Conservation (phyloP, 2,113 vertebrate species). For the Proterorhinus semilunaris region DNA sequence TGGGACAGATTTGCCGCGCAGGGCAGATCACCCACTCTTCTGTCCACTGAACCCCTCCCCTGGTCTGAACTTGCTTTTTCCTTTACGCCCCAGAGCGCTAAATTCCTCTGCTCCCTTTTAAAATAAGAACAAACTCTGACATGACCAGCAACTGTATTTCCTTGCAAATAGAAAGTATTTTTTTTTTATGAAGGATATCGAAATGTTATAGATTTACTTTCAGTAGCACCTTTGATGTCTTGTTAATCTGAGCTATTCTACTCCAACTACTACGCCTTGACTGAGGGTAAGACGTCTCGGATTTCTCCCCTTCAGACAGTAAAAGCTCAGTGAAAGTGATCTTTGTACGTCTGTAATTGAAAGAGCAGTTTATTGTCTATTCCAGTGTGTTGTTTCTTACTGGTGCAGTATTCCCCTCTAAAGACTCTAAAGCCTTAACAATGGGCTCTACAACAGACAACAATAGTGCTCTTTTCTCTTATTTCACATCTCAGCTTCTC, state of each 20-base stretch:
- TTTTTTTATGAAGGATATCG: background rate
- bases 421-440: slow-evolving; percentile 34
- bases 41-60: slow-evolving; percentile 29
- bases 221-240: slow-evolving; percentile 10
- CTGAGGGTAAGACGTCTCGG: background rate
- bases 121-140: background rate
- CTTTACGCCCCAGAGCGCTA: slow-evolving; percentile 17
- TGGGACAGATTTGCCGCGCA: slow-evolving; percentile 70
- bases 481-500: background rate
- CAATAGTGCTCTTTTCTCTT: slow-evolving; percentile 27
- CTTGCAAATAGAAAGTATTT: background rate
- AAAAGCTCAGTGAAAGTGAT: slow-evolving; percentile 31
- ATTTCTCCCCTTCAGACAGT: slow-evolving; percentile 1
- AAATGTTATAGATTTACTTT: slow-evolving; percentile 13
- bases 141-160: background rate
- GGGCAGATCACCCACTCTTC: slow-evolving; percentile 44
- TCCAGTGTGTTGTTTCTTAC: slow-evolving; percentile 9
- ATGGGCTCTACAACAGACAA: slow-evolving; percentile 8
- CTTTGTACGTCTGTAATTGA: slow-evolving; percentile 24
- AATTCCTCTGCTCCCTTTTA: slow-evolving; percentile 15
- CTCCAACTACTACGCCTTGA: background rate
- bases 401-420: background rate
- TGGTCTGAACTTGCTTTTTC: slow-evolving; percentile 30
- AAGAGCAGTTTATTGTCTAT: slow-evolving; percentile 19
- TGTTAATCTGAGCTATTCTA: slow-evolving; percentile 1